Conservation (phyloP, 2,797 vertebrate species). For the Trichosurus vulpecula region DNA sequence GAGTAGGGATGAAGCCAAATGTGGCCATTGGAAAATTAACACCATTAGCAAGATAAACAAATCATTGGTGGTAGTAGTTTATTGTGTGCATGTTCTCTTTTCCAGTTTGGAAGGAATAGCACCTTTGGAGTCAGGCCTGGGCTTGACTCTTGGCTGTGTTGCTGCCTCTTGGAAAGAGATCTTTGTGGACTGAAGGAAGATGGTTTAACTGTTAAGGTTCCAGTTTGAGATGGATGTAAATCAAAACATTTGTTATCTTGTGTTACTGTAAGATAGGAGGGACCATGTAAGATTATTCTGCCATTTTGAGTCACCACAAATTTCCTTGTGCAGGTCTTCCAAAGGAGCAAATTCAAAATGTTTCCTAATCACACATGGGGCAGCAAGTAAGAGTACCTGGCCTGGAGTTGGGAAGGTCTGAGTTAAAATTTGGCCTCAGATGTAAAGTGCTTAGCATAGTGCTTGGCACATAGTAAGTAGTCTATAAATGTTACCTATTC, state of each 20-base stretch:
- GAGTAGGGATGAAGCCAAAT: slow-evolving; percentile 13
- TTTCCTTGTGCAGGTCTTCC: not conserved
- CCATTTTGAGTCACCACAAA: not conserved
- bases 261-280: not conserved
- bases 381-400: not conserved
- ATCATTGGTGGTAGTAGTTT: not conserved
- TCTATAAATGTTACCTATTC: not conserved
- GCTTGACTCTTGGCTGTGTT: too few relatives aligned
- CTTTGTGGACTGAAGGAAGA: not conserved
- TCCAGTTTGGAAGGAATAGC: too few relatives aligned
- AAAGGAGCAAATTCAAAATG: slow-evolving; percentile 1
- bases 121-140: too few relatives aligned
- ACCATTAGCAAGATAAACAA: slow-evolving; percentile 2
- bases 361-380: not conserved
- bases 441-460: not conserved
- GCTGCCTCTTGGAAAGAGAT: not conserved
- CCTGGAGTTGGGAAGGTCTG: not conserved
- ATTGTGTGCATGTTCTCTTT: slow-evolving; percentile 13
- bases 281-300: not conserved
- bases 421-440: not conserved
- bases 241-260: not conserved
- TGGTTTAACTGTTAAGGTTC: not conserved
- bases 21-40: slow-evolving; percentile 2
- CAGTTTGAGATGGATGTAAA: not conserved
- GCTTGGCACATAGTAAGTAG: not conserved